phyloP scores from a whole-genome alignment of 2,797 vertebrate species.

The Clarias platycephalus region DNA sequence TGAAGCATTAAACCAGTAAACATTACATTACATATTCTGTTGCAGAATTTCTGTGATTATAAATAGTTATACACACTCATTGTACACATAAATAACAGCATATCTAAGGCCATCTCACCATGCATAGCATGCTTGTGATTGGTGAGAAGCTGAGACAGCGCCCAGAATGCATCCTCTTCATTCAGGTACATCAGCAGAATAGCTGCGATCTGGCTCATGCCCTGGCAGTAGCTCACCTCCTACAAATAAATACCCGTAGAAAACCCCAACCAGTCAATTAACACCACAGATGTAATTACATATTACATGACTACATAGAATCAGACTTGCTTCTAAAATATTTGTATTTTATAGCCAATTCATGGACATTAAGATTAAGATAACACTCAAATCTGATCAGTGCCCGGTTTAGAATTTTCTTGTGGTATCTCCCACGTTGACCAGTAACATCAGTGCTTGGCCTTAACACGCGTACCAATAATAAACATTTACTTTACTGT shows the following conservation, averaged over 20 bases:
- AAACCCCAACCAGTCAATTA: neutral
- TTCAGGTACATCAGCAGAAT: conserved; percentile 85
- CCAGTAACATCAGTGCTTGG: neutral
- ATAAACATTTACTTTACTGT: neutral
- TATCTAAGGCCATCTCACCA: conserved; percentile 65
- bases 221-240: conserved; percentile 91
- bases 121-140: conserved; percentile 80
- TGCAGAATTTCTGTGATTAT: neutral
- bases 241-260: conserved; percentile 53
- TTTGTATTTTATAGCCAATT: neutral
- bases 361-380: neutral
- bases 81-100: neutral
- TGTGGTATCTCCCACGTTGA: no score
- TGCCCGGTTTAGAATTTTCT: neutral
- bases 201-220: conserved; percentile 84
- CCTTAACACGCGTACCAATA: neutral
- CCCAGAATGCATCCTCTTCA: conserved; percentile 88
- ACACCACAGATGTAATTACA: neutral
- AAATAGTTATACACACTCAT: neutral
- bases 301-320: neutral
- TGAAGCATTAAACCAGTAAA: neutral
- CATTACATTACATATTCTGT: no score
- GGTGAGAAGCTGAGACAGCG: conserved; percentile 81
- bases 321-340: neutral
- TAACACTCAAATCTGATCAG: neutral